These are phyloP conservation scores for Puntigrus tetrazona DNA, from an alignment of 2,113 vertebrate genomes.

Conservation along the genomic window DNA sequence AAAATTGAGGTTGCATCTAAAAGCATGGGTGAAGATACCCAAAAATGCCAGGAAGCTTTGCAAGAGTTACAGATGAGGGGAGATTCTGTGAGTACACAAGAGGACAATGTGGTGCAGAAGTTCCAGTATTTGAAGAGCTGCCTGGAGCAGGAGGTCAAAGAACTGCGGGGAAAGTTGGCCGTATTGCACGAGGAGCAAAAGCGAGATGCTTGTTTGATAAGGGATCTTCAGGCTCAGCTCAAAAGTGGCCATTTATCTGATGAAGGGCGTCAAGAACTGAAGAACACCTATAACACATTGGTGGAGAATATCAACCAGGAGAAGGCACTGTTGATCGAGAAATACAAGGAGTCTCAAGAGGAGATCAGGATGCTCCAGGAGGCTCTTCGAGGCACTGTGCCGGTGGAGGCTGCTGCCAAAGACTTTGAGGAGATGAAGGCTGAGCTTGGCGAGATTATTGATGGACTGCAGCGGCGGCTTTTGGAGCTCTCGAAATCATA, in stretches of 20 bases:
- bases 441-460: constrained; percentile 76
- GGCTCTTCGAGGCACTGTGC: constrained; percentile 78
- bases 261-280: constrained; percentile 79
- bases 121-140: constrained; percentile 59
- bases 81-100: constrained; percentile 66
- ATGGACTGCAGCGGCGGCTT: constrained; percentile 86
- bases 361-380: constrained; percentile 88
- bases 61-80: constrained; percentile 80
- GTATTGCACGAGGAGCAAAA: constrained; percentile 74
- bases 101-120: constrained; percentile 63
- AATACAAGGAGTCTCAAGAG: constrained; percentile 87
- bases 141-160: constrained; percentile 76
- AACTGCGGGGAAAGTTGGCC: constrained; percentile 78
- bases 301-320: constrained; percentile 82
- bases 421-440: constrained; percentile 85
- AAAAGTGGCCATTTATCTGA: constrained; percentile 60
- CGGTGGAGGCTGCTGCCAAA: constrained; percentile 77
- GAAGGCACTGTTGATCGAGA: constrained; percentile 79
- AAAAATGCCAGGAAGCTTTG: constrained; percentile 78
- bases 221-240: constrained; percentile 79
- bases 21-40: constrained; percentile 82
- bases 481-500: constrained; percentile 87
- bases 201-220: constrained; percentile 74
- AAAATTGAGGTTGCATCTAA: constrained; percentile 74
- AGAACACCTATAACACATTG: constrained; percentile 74